A percentile compares a stretch with the other conserved stretches of the same genome.
Conservation (phyloP, 2,888 invertebrate genomes). For the Dynastes tityus region DNA sequence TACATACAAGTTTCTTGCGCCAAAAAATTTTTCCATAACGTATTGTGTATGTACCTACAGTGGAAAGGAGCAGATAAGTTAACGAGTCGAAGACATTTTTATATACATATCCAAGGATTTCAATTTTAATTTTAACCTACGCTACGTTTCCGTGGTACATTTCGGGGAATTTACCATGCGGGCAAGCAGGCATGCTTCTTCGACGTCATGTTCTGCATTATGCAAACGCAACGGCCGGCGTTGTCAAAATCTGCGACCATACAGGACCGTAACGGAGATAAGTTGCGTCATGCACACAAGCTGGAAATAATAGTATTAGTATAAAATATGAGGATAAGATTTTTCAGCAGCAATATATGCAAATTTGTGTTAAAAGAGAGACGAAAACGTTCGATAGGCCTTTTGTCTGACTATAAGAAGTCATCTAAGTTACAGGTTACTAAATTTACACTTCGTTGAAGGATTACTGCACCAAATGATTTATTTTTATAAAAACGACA, state of each 20-base stretch:
- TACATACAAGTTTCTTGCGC: conserved; percentile 41
- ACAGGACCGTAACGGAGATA: conserved; percentile 27
- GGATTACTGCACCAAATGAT: too few species aligned
- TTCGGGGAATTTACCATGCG: conserved; percentile 11
- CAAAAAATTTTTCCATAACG: conserved; percentile 2
- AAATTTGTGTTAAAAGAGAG: too few species aligned
- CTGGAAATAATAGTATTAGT: not conserved
- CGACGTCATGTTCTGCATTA: conserved; percentile 22
- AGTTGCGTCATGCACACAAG: not conserved
- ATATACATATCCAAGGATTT: not conserved
- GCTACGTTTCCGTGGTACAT: conserved; percentile 11
- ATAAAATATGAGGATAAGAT: not conserved
- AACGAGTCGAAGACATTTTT: conserved; percentile 23
- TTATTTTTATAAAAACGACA: too few species aligned
- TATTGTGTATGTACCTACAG: conserved; percentile 2
- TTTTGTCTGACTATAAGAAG: too few species aligned
- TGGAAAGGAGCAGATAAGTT: not conserved
- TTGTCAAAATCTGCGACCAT: conserved; percentile 38
- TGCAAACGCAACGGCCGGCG: conserved; percentile 30
- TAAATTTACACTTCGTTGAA: too few species aligned
- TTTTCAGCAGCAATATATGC: too few species aligned
- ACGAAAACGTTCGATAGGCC: too few species aligned
- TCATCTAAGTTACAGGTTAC: too few species aligned
- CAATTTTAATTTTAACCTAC: conserved; percentile 20
- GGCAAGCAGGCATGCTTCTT: not conserved